phyloP scores from a whole-genome alignment of 2,888 invertebrate species.

The Torymus auratus region DNA sequence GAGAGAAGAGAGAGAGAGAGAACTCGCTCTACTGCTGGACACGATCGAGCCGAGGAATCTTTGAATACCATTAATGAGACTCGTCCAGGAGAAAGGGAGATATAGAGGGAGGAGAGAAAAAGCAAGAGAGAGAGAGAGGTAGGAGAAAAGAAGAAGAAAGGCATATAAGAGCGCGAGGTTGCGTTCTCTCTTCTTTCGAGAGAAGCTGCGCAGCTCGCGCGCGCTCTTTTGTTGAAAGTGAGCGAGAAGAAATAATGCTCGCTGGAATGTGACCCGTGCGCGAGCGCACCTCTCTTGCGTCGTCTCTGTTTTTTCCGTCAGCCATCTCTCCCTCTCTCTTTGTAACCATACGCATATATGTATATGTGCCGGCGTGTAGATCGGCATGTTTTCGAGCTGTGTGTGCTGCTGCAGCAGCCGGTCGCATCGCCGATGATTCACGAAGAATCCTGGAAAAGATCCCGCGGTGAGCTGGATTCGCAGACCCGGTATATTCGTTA shows the following conservation, averaged over 20 bases:
- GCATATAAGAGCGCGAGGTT: constrained; percentile 59
- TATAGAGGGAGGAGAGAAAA: constrained; percentile 52
- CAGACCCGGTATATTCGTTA: constrained; percentile 34
- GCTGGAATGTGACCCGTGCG: constrained; percentile 75
- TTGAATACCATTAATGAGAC: constrained; percentile 75
- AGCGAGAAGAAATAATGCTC: constrained; percentile 73
- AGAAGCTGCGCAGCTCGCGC: constrained; percentile 59
- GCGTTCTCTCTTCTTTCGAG: constrained; percentile 65
- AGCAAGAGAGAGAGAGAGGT: constrained; percentile 34
- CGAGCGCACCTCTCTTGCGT: constrained; percentile 61
- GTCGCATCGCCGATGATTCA: constrained; percentile 62
- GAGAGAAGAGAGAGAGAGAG: background rate
- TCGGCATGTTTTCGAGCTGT: constrained; percentile 64
- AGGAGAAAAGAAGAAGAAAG: constrained; percentile 43
- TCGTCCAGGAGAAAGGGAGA: constrained; percentile 61
- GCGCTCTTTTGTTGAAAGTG: constrained; percentile 72
- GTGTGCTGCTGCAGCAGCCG: constrained; percentile 62
- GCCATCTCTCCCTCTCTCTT: background rate
- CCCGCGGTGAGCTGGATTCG: constrained; percentile 27
- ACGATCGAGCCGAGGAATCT: constrained; percentile 64
- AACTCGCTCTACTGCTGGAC: constrained; percentile 49
- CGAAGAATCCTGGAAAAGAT: constrained; percentile 56
- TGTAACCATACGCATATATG: background rate
- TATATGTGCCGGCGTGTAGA: constrained; percentile 60
- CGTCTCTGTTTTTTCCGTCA: constrained; percentile 1